Conservation (phyloP, 2,888 invertebrate species). For the Girardia tigrina region DNA sequence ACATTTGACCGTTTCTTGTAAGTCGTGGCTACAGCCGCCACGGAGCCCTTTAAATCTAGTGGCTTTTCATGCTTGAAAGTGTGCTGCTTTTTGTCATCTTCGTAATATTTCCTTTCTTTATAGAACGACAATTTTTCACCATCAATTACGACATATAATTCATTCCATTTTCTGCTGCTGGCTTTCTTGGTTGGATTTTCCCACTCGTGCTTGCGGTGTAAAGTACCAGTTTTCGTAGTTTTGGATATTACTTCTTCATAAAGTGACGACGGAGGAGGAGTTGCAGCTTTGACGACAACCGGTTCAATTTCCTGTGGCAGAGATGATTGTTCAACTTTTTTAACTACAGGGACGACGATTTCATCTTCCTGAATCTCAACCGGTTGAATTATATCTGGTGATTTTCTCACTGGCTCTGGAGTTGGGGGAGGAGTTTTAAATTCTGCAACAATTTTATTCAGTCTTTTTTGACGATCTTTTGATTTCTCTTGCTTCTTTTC, state of each 20-base stretch:
- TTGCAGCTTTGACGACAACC: too few relatives aligned
- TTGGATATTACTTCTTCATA: background rate
- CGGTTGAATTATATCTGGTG: slow-evolving; percentile 66
- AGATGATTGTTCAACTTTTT: background rate
- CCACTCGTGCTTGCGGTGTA: slow-evolving; percentile 52
- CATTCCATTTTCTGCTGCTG: slow-evolving; percentile 60
- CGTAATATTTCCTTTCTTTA: slow-evolving; percentile 25
- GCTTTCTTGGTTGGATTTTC: slow-evolving; percentile 86
- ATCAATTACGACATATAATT: slow-evolving; percentile 29
- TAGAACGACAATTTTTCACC: slow-evolving; percentile 18
- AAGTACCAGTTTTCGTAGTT: too few relatives aligned
- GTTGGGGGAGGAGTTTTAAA: slow-evolving; percentile 31
- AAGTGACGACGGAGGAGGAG: too few relatives aligned
- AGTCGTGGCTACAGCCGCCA: slow-evolving; percentile 75
- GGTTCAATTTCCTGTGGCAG: too few relatives aligned
- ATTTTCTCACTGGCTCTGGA: background rate
- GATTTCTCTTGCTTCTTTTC: background rate
- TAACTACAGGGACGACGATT: slow-evolving; percentile 50
- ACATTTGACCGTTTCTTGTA: slow-evolving; percentile 99
- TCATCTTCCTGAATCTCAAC: slow-evolving; percentile 82
- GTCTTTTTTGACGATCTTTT: slow-evolving; percentile 11
- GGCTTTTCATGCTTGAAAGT: slow-evolving; percentile 75
- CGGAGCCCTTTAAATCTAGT: slow-evolving; percentile 70
- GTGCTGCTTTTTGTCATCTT: slow-evolving; percentile 51
- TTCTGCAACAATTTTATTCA: slow-evolving; percentile 19